Evolutionary conservation across 2,888 invertebrate species (phyloP).

Genomic region (Troides oblongomaculatus): DNA sequence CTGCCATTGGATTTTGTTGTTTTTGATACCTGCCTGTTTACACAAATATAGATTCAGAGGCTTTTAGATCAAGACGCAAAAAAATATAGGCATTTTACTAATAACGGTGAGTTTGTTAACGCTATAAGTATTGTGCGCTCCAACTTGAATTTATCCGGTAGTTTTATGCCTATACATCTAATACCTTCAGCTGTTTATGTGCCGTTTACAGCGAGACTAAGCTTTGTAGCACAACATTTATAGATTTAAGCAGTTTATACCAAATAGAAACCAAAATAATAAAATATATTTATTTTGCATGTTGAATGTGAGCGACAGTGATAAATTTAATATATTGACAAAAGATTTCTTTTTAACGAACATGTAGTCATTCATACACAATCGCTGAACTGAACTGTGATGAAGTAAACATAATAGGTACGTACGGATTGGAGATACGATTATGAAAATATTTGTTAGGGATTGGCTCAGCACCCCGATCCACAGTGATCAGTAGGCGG

Average conservation of each 20-base stretch:
- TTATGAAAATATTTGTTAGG: constrained; percentile 18
- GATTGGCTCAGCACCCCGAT: constrained; percentile 12
- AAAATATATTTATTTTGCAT: background rate
- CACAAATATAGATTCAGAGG: background rate
- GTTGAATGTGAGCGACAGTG: background rate
- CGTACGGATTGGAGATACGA: constrained; percentile 12
- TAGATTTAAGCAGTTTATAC: background rate
- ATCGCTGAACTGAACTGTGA: background rate
- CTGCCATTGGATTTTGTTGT: constrained; percentile 23
- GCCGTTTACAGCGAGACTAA: background rate
- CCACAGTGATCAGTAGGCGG: constrained; percentile 36
- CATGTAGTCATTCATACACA: constrained; percentile 2
- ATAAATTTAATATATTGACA: background rate
- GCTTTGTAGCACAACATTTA: background rate
- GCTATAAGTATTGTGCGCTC: background rate
- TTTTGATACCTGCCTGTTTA: constrained; percentile 15
- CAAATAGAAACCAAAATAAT: background rate
- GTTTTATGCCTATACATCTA: background rate
- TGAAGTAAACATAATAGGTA: constrained; percentile 7
- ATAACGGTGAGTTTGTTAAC: background rate
- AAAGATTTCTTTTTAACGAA: background rate
- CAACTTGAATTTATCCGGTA: background rate
- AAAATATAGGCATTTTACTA: background rate
- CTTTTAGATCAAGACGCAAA: background rate
- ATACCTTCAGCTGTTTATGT: background rate